Conservation (phyloP, 2,113 vertebrate genomes). For the Nothocercus julius region DNA sequence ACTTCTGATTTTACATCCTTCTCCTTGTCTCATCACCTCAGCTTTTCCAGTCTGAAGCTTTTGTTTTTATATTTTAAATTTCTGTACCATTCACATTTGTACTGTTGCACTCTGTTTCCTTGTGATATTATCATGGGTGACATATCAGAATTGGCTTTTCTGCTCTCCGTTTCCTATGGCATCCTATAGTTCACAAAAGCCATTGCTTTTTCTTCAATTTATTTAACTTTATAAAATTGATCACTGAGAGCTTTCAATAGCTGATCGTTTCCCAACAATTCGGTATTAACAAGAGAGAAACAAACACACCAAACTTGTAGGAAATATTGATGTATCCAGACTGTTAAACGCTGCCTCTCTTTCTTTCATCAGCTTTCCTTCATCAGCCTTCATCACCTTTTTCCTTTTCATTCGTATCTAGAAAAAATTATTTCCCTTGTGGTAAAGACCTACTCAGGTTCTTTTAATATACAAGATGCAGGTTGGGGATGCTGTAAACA, state of each 20-base stretch:
- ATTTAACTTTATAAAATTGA: not conserved
- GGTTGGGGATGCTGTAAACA: not conserved
- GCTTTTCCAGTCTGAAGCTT: not conserved
- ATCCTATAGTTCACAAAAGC: not conserved
- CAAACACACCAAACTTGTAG: not conserved
- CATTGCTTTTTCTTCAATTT: constrained; percentile 20
- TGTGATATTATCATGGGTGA: constrained; percentile 2
- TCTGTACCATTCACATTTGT: not conserved
- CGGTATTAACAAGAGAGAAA: not conserved
- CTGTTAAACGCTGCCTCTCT: not conserved
- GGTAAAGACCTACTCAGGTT: not conserved
- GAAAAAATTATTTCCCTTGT: not conserved
- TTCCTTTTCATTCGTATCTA: not conserved
- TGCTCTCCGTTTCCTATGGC: not conserved
- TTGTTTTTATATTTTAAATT: not conserved
- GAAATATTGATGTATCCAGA: not conserved
- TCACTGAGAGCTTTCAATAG: too few relatives aligned
- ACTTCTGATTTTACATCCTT: not conserved
- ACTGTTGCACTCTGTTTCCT: constrained; percentile 1
- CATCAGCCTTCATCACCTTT: not conserved
- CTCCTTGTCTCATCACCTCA: not conserved
- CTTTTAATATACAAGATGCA: not conserved
- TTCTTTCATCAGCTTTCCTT: not conserved
- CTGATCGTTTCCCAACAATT: not conserved
- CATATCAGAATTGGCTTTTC: constrained; percentile 28